Percentiles rank a stretch among this genome's conserved stretches.
Conservation (phyloP, 2,113 vertebrate species). For the Gavia stellata region DNA sequence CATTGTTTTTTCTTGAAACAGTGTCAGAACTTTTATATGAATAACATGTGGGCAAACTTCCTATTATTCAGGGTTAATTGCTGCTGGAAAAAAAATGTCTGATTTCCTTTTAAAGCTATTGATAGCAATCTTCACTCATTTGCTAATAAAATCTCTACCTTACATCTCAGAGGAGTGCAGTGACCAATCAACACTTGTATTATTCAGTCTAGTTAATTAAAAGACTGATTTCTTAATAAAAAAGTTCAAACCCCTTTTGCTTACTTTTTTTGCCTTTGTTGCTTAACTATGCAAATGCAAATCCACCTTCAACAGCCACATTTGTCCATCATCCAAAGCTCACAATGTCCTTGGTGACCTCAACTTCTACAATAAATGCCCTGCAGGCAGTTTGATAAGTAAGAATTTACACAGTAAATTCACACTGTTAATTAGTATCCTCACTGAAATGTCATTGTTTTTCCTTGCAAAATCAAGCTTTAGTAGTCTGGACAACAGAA, state of each 20-base stretch:
- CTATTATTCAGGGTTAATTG: constrained; percentile 6
- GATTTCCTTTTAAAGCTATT: background rate
- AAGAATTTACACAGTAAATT: background rate
- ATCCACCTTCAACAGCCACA: background rate
- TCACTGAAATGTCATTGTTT: background rate
- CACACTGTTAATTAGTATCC: background rate
- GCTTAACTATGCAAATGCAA: background rate
- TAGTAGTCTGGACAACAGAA: background rate
- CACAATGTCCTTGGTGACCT: background rate
- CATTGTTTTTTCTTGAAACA: constrained; percentile 18
- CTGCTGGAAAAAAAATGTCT: background rate
- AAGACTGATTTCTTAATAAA: background rate
- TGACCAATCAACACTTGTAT: background rate
- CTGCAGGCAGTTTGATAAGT: background rate
- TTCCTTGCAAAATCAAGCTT: background rate
- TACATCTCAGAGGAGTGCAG: background rate
- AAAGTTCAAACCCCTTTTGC: background rate
- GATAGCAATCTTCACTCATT: background rate
- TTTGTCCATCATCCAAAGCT: background rate
- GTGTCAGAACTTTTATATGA: background rate
- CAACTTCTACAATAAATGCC: background rate
- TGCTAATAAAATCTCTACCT: background rate
- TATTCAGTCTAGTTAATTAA: background rate
- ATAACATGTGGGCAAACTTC: background rate
- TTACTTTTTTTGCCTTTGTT: background rate